Percentiles rank a stretch among this genome's conserved stretches.
phyloP scores from a whole-genome alignment of 1,140 invertebrate species.

The Drosophila nikananu region DNA sequence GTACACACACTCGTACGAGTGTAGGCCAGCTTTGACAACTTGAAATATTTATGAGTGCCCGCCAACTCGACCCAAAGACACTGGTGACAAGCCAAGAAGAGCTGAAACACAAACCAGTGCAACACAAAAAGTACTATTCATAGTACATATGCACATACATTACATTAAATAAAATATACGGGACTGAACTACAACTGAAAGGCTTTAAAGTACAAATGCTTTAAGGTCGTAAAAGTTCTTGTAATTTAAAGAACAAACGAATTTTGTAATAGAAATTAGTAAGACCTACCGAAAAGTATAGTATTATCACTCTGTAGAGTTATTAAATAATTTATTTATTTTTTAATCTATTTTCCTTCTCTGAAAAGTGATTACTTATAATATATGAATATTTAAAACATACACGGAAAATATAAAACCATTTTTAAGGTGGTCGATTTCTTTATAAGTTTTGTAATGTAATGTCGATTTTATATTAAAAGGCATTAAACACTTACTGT shows the following conservation, averaged over 20 bases:
- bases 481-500: too few relatives aligned
- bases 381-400: too few relatives aligned
- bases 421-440: not conserved
- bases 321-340: too few relatives aligned
- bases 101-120: slow-evolving; percentile 34
- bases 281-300: not conserved
- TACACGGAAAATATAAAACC: too few relatives aligned
- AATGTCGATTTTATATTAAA: too few relatives aligned
- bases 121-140: slow-evolving; percentile 17
- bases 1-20: slow-evolving; percentile 13
- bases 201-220: not conserved
- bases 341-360: too few relatives aligned
- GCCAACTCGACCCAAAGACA: slow-evolving; percentile 42
- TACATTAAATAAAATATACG: not conserved
- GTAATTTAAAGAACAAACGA: not conserved
- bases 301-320: too few relatives aligned
- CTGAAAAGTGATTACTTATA: too few relatives aligned
- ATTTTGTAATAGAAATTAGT: not conserved
- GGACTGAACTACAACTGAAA: not conserved
- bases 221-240: not conserved
- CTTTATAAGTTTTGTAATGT: too few relatives aligned
- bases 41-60: slow-evolving; percentile 61
- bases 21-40: slow-evolving; percentile 33
- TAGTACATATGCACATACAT: slow-evolving; percentile 2
- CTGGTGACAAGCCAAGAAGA: slow-evolving; percentile 54